A percentile compares a stretch with the other conserved stretches of the same genome.
These are phyloP conservation scores for Philopedon plagiatum DNA, from an alignment of 2,888 invertebrate species.

Conservation along the genomic window DNA sequence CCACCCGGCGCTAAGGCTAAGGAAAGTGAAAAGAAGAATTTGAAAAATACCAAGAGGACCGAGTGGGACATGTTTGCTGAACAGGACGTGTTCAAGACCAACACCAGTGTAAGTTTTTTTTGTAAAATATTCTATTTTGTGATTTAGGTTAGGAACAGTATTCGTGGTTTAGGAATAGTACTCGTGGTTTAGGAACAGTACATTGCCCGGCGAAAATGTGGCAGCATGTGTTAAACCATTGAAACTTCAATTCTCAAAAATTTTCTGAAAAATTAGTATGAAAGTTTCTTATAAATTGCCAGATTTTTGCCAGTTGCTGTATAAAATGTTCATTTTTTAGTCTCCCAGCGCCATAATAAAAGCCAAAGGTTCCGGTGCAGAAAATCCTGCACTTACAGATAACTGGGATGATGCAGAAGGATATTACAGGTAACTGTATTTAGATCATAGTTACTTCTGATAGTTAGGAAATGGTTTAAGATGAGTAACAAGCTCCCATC, in stretches of 20 bases:
- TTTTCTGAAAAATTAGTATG: no score
- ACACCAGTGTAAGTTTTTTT: slow-evolving; percentile 62
- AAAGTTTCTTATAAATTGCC: no score
- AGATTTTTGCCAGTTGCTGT: no score
- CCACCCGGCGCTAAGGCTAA: slow-evolving; percentile 65
- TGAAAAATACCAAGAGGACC: slow-evolving; percentile 70
- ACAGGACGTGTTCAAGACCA: slow-evolving; percentile 81
- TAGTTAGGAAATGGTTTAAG: background rate
- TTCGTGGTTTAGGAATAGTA: no score
- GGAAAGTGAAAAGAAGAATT: slow-evolving; percentile 60
- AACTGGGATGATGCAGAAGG: slow-evolving; percentile 99
- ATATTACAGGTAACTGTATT: slow-evolving; percentile 83
- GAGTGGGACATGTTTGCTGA: slow-evolving; percentile 96
- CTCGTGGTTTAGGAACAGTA: no score
- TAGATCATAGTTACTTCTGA: background rate
- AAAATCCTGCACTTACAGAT: slow-evolving; percentile 94
- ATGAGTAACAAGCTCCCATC: no score
- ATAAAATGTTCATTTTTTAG: no score
- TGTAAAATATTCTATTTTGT: slow-evolving; percentile 36
- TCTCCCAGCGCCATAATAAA: slow-evolving; percentile 74
- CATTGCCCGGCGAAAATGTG: no score
- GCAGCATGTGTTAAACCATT: no score
- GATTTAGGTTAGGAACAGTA: no score
- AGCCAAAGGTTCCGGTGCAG: slow-evolving; percentile 73
- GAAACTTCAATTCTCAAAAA: no score